Evolutionary conservation across 2,113 vertebrate genomes (phyloP).

Genomic region (Malurus melanocephalus): DNA sequence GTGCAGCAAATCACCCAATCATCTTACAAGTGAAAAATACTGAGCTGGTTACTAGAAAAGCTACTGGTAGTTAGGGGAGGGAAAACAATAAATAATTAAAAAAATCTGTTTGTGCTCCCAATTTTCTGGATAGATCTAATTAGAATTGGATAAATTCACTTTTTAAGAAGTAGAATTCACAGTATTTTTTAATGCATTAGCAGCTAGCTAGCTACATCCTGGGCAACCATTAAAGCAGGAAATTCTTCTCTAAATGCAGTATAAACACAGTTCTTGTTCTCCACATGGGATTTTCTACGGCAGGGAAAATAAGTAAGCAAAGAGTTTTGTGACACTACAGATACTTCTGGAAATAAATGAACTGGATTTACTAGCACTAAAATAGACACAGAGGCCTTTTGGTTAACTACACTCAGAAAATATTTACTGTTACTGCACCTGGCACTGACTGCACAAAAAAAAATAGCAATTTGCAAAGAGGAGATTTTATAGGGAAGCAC

Average conservation of each 20-base stretch:
- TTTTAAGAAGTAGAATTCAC: not conserved
- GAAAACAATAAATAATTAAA: not conserved
- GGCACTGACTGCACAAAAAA: not conserved
- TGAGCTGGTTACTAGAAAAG: not conserved
- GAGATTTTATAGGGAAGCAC: not conserved
- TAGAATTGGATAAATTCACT: not conserved
- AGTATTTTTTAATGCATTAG: not conserved
- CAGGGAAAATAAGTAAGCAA: not conserved
- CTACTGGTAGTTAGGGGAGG: not conserved
- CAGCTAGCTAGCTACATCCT: not conserved
- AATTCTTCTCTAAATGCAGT: not conserved
- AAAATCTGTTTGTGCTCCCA: not conserved
- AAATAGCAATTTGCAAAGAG: not conserved
- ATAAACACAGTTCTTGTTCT: not conserved
- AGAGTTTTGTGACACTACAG: not conserved
- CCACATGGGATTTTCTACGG: not conserved
- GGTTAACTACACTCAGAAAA: not conserved
- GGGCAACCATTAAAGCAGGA: not conserved
- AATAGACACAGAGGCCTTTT: constrained; percentile 11
- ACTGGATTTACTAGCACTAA: constrained; percentile 4
- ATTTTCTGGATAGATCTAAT: not conserved
- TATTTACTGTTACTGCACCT: not conserved
- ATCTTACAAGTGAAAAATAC: not conserved
- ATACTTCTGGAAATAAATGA: constrained; percentile 23
- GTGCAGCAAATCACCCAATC: not conserved